Conservation (phyloP, 2,797 vertebrate species). For the Tokudaia tokunoshimensis region DNA sequence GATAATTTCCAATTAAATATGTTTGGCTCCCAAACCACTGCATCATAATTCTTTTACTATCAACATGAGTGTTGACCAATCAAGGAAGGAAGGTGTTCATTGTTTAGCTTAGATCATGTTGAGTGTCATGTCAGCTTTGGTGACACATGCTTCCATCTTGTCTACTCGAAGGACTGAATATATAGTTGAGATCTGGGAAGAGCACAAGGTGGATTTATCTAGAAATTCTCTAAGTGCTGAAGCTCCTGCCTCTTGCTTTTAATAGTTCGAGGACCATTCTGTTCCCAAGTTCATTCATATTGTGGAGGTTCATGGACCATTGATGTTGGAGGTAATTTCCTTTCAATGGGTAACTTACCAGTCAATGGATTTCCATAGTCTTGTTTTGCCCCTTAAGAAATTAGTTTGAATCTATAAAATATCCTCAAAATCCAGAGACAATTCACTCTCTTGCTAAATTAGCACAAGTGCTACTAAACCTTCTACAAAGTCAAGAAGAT, state of each 20-base stretch:
- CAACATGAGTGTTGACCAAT: not conserved
- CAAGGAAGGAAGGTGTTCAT: not conserved
- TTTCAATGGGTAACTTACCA: not conserved
- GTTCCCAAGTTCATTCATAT: not conserved
- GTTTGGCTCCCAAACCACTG: not conserved
- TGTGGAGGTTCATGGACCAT: not conserved
- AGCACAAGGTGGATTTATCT: not conserved
- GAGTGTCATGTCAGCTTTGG: not conserved
- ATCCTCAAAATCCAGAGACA: rapidly evolving
- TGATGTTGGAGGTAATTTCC: not conserved
- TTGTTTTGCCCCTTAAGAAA: not conserved
- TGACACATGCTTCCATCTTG: not conserved
- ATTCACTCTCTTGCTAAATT: not conserved
- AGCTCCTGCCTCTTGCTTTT: not conserved
- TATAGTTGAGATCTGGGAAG: not conserved
- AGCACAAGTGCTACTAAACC: not conserved
- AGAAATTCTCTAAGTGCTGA: not conserved
- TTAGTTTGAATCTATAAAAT: not conserved
- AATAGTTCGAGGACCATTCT: not conserved
- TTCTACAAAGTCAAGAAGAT: not conserved
- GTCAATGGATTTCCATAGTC: not conserved
- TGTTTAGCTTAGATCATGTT: no score
- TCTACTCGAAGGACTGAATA: not conserved
- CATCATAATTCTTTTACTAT: not conserved
- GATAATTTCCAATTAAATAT: not conserved